Percentiles rank a stretch among this genome's conserved stretches.
phyloP scores from a whole-genome alignment of 2,888 invertebrate genomes.

The Trachelus stipa region DNA sequence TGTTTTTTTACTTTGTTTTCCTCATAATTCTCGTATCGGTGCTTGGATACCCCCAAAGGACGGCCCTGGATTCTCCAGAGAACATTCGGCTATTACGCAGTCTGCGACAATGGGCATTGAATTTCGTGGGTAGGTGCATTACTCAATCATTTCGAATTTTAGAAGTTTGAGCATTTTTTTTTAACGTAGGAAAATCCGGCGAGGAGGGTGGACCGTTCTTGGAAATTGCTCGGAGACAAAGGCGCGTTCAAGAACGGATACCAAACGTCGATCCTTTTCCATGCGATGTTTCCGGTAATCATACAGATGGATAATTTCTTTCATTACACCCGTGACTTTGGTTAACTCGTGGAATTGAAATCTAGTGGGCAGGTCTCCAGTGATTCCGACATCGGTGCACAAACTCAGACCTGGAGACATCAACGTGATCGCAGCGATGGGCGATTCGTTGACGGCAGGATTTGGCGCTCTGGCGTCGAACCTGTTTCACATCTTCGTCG shows the following conservation, averaged over 20 bases:
- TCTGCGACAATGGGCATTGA: slow-evolving; percentile 31
- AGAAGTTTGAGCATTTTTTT: neutral
- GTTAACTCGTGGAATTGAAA: neutral
- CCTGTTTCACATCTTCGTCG: slow-evolving; percentile 63
- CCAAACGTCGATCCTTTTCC: slow-evolving; percentile 45
- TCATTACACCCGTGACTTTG: neutral
- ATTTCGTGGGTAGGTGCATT: slow-evolving; percentile 39
- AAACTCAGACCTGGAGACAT: slow-evolving; percentile 73
- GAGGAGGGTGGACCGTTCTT: slow-evolving; percentile 28
- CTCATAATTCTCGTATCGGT: neutral
- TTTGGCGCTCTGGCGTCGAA: slow-evolving; percentile 69
- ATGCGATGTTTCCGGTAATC: slow-evolving; percentile 51
- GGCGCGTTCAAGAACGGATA: slow-evolving; percentile 38
- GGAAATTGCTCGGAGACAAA: slow-evolving; percentile 22
- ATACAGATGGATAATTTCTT: neutral
- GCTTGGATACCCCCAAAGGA: slow-evolving; percentile 29
- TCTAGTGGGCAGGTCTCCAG: slow-evolving; percentile 46
- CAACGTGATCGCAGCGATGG: slow-evolving; percentile 72
- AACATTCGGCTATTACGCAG: slow-evolving; percentile 35
- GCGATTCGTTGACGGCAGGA: slow-evolving; percentile 74
- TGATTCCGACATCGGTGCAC: slow-evolving; percentile 70
- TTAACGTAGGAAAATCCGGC: slow-evolving; percentile 35
- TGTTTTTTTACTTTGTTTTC: neutral
- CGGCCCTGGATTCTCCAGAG: slow-evolving; percentile 38
- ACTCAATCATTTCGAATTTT: neutral